These are phyloP conservation scores for Pteronura brasiliensis DNA, from an alignment of 2,113 vertebrate species.

Conservation along the genomic window DNA sequence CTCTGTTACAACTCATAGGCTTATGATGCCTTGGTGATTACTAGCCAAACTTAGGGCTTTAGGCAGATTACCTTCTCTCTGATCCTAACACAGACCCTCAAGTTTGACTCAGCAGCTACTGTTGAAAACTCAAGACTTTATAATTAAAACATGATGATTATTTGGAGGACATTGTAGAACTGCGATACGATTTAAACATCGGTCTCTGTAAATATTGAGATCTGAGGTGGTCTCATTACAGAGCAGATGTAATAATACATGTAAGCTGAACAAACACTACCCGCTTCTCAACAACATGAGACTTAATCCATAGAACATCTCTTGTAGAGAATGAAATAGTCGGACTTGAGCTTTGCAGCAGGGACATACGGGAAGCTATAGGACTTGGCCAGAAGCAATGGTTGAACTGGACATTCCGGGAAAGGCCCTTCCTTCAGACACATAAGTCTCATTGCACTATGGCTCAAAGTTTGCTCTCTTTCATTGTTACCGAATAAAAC, in stretches of 20 bases:
- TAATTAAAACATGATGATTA: constrained; percentile 36
- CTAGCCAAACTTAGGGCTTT: constrained; percentile 1
- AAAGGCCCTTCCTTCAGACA: not conserved
- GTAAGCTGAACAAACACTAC: not conserved
- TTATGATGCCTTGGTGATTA: constrained; percentile 14
- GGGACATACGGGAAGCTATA: not conserved
- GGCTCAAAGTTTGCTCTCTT: not conserved
- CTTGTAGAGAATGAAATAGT: constrained; percentile 42
- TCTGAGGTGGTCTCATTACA: not conserved
- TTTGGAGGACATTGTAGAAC: not conserved
- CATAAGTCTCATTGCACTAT: fast-evolving
- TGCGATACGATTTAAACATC: constrained; percentile 1
- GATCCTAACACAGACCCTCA: constrained; percentile 14
- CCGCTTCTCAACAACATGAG: constrained; percentile 18
- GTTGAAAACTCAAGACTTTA: constrained; percentile 26
- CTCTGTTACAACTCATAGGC: constrained; percentile 34
- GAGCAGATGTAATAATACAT: not conserved
- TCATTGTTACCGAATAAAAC: not conserved
- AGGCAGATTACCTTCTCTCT: constrained; percentile 31
- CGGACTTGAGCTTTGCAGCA: constrained; percentile 24
- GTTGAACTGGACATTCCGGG: not conserved
- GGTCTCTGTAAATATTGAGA: not conserved
- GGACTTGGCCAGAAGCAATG: not conserved
- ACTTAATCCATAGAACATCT: constrained; percentile 40
- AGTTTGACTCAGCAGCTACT: not conserved